Conservation (phyloP, 2,113 vertebrate species). For the Gadus chalcogrammus region DNA sequence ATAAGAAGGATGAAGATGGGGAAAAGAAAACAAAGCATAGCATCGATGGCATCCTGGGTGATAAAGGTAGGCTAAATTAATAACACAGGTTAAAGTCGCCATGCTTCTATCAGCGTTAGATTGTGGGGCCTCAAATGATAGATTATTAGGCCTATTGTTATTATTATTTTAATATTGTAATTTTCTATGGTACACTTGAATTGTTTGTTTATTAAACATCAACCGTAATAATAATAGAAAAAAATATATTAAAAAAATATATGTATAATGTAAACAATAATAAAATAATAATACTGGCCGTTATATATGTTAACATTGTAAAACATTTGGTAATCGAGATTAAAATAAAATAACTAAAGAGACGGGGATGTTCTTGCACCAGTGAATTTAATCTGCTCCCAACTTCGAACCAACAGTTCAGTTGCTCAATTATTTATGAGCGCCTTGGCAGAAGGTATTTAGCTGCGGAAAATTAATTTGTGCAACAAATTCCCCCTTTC, state of each 20-base stretch:
- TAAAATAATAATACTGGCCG: not conserved
- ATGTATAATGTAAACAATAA: not conserved
- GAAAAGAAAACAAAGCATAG: constrained; percentile 99
- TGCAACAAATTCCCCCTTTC: constrained; percentile 79
- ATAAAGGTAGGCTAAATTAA: constrained; percentile 88
- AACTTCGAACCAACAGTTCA: constrained; percentile 56
- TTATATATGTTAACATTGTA: not conserved
- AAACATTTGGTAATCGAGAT: not conserved
- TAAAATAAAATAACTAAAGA: not conserved
- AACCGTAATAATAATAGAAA: constrained; percentile 17
- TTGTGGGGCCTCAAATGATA: constrained; percentile 35
- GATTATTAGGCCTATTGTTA: constrained; percentile 39
- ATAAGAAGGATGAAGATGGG: constrained; percentile 98
- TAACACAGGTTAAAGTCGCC: constrained; percentile 57
- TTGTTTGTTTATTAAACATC: constrained; percentile 24
- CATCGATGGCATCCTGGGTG: constrained; percentile 97
- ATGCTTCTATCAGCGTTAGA: constrained; percentile 3
- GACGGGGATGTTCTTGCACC: not conserved
- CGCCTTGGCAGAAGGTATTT: constrained; percentile 68
- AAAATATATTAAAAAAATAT: not conserved
- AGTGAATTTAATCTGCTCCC: constrained; percentile 43
- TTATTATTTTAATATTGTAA: constrained; percentile 50
- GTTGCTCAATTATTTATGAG: constrained; percentile 83
- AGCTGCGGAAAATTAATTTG: constrained; percentile 85
- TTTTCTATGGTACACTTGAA: not conserved